Evolutionary conservation across 1,140 invertebrate species (phyloP), one percentile per base, ranked within the genome.

Genomic region (Daktulosphaira vitifoliae): DNA sequence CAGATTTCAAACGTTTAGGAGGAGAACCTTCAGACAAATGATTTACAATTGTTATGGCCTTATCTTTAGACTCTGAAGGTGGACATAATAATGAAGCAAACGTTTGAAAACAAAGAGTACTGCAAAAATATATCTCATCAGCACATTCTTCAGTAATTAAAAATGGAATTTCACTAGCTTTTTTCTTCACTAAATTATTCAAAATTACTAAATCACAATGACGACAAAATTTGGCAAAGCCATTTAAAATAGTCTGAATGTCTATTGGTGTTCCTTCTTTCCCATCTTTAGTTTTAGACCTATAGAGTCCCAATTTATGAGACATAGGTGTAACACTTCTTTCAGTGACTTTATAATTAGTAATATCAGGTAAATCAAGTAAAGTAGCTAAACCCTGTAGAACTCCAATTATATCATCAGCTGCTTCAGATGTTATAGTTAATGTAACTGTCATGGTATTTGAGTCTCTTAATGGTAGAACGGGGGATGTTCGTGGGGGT

Each of bases 391-490:
- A 81, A 75, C 91, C 87, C 70, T 88, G 82, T 22, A 98, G 78
- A 65, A 96, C 90, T 50, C 88, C 88, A 68, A 89, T 82, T 69
- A 97, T 92, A 74, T 97, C 91, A 77, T 96, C 90, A 11, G 92
- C 89, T 56, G 90, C 89, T 65, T 85, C 83, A 62, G 90, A 89
- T 9, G 89, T 91, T 29, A 96, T 75, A 6, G 92, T 96, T 67
- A 98, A 77, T 6, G 92, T 96, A 11, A 97, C 91, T 22, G 91
- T 92, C 46, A 96, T 88, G 77, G 95, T 90, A 69, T 86, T 88
- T 65, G 81, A 82, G 71, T 87, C 86, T 74, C 82, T 85, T 71
- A 81, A 76, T 67, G 80, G 82, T 74, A 78, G 76, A 70, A 77
- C 77, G 75, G 75, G 80, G 76, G 80, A 81, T 69, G 50, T 70